Evolutionary conservation across 2,113 vertebrate species (phyloP).

Genomic region (Phoenicopterus ruber): DNA sequence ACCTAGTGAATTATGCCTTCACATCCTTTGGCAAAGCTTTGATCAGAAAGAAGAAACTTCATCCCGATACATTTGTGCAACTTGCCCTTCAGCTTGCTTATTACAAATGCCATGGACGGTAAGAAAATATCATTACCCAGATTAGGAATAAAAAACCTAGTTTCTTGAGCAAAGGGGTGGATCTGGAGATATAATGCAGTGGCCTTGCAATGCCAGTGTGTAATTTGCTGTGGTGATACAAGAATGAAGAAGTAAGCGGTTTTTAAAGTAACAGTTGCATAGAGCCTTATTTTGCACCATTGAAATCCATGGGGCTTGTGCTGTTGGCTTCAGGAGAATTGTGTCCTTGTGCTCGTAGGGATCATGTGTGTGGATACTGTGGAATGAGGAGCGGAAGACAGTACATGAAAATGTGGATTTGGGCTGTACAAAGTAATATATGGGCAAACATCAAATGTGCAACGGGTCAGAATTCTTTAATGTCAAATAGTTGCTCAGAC

Average conservation of each 20-base stretch:
- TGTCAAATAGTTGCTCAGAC: background rate
- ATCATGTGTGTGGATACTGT: fast-evolving
- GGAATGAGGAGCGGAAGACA: background rate
- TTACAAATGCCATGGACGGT: constrained; percentile 84
- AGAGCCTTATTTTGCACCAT: background rate
- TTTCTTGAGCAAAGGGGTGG: background rate
- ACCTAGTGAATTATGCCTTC: constrained; percentile 82
- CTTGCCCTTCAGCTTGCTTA: constrained; percentile 91
- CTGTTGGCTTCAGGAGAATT: background rate
- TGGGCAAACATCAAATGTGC: fast-evolving
- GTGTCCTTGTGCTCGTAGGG: background rate
- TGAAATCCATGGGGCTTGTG: background rate
- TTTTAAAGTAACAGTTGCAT: background rate
- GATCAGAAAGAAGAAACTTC: constrained; percentile 83
- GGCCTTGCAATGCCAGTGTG: background rate
- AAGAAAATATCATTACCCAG: background rate
- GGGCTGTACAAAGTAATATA: background rate
- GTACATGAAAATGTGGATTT: background rate
- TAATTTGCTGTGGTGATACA: background rate
- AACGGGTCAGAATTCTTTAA: background rate
- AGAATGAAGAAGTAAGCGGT: background rate
- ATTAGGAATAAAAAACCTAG: background rate
- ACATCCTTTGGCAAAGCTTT: constrained; percentile 87
- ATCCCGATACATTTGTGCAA: constrained; percentile 93
- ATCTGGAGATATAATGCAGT: background rate